Evolutionary conservation across 92 coral and sea anemone genomes (phyloP), one percentile per base, ranked within the genome.

Genomic region (Palythoa grandiflora): DNA sequence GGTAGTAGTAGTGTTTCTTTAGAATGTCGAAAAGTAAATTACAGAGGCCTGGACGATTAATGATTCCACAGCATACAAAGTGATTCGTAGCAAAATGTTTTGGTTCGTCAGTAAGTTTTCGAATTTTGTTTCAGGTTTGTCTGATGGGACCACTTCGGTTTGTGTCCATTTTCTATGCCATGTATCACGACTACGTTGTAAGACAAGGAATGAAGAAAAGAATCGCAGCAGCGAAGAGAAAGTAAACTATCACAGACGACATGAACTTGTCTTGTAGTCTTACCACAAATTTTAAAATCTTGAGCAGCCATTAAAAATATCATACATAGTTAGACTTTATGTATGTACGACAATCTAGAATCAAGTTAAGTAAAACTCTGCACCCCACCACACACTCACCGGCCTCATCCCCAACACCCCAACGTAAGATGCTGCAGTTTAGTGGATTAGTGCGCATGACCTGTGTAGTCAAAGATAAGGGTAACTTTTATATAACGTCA

Each of bases 121-220:
- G 15, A 37, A 11, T 92, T 78, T 35, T 55, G 85, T 54, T 55
- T 36, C 63, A 96, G 99, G 91, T 88, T 15, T 57, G 89, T 71
- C 61, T 91, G 38, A 96, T 96, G 99, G 99, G 99, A 17, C 87
- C 91, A 10, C 86, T 92, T 53, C 98, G 99, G 73, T 61, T 96
- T 38, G 92, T 95, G 13, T 85, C 93, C 83, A 91, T 93, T 20
- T 89, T 90, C 72, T 87, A 87, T 83, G 71, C 92, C 38, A 68
- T 83, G 14, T 80, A 91, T 21, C 93, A 94, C 75, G 95, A 95
- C 81, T 87, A 89, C 71, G 92, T 96, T 83, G 98, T 92, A 5
- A 78, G 40, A 9, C 78, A 92, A 40, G 98, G 98, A 75, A 93
- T 86, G 93, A 84, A 71, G 51, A 95, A 92, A 83, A 92, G 98